These are phyloP conservation scores for Gasterosteus aculeatus DNA, from an alignment of 2,113 vertebrate genomes.

Conservation along the genomic window DNA sequence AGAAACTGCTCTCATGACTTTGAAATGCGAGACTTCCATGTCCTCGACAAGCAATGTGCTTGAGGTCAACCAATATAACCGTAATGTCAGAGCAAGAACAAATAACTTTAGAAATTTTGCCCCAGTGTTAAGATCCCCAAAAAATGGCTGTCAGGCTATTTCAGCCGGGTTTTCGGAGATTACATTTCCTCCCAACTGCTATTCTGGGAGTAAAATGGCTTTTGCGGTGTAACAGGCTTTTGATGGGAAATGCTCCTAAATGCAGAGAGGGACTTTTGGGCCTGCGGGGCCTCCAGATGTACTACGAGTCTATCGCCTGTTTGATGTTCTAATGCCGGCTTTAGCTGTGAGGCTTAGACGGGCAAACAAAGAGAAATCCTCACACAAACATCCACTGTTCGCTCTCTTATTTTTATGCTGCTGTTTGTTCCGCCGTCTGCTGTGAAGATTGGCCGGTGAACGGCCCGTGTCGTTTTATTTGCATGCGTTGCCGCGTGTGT, in stretches of 20 bases:
- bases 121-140: constrained; percentile 21
- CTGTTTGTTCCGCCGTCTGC: constrained; percentile 13
- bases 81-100: constrained; percentile 16
- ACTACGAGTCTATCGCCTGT: constrained; percentile 23
- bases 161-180: constrained; percentile 66
- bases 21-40: not conserved
- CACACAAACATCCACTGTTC: not conserved
- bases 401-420: not conserved
- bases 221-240: constrained; percentile 63
- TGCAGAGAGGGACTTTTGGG: constrained; percentile 48
- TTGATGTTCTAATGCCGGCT: constrained; percentile 17
- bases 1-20: constrained; percentile 13
- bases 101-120: constrained; percentile 48
- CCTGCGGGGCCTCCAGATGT: constrained; percentile 28
- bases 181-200: constrained; percentile 68
- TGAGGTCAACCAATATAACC: constrained; percentile 9
- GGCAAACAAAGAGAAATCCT: not conserved
- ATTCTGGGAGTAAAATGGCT: constrained; percentile 69
- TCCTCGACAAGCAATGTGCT: not conserved
- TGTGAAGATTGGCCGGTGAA: constrained; percentile 41
- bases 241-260: constrained; percentile 63
- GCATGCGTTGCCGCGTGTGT: not conserved
- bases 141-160: constrained; percentile 59
- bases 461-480: constrained; percentile 37
- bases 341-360: not conserved